phyloP scores from a whole-genome alignment of 2,888 invertebrate species.

The Hyalella azteca region DNA sequence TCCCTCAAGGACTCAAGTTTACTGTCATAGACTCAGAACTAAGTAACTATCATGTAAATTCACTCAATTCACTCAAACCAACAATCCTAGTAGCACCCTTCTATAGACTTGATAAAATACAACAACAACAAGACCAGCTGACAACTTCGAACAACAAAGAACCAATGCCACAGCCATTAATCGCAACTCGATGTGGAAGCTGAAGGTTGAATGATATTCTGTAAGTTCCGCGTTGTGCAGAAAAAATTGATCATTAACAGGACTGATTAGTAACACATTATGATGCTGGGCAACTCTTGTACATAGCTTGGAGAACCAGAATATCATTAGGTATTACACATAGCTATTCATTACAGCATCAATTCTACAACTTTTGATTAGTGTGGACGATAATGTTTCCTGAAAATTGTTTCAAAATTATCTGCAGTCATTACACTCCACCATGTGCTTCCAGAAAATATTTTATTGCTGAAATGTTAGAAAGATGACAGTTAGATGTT shows the following conservation, averaged over 20 bases:
- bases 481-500: neutral
- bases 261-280: conserved; percentile 12
- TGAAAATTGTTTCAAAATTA: conserved; percentile 2
- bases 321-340: neutral
- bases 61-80: too few relatives aligned
- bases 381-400: neutral
- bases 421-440: neutral
- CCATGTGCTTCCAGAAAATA: neutral
- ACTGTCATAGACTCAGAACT: too few relatives aligned
- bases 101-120: too few relatives aligned
- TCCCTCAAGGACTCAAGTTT: too few relatives aligned
- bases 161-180: neutral
- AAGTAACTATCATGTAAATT: too few relatives aligned
- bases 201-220: neutral
- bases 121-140: neutral
- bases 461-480: neutral
- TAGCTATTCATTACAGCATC: too few relatives aligned
- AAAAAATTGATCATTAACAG: conserved; percentile 21
- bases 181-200: neutral
- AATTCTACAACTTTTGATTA: neutral
- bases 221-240: conserved; percentile 9
- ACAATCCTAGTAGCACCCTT: too few relatives aligned
- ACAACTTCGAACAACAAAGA: neutral
- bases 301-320: neutral
- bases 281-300: neutral